Base-by-base conservation (phyloP, 53 echinoderm and acorn worm species). In the Paelopatides confundens region DNA sequence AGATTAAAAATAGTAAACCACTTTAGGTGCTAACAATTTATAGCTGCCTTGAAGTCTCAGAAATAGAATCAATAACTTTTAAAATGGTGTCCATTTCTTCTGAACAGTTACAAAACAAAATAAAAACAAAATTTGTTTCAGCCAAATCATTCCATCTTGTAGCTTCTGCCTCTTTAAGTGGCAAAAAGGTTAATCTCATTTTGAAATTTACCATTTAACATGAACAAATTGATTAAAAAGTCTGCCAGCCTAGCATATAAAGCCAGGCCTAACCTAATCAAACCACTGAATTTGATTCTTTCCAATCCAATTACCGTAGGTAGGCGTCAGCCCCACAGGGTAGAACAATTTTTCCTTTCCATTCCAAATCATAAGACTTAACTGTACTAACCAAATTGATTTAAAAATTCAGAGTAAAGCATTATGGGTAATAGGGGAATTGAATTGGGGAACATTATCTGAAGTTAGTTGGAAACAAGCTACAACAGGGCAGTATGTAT, bases 181-280 rank as follows among this genome's bases (percentile, higher is more conserved):
- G 43, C 12, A 12, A 43, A 9, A 14, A 35, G 46, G 14, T 43
- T 43, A 74, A 39, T 74, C 74, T 43, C 46, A 43, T 39, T 9
- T 8, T 27, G 39, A 36, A 74, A 74, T 26, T 26, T 10, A 40
- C 13, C 35, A 23, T 39, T 39, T 74, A 74, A 74, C 35, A 35
- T 74, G 40, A 39, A n/a, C 74, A 74, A 74, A 74, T 46, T 74
- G 74, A 74, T 74, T 74, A 74, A 74, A 74, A 74, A n/a, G 74
- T n/a, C 34, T 74, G 74, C 74, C 40, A 39, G 10, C 39, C 46
- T 11, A 13, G 39, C 27, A 27, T 21, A 24, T 74, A 37, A 35
- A 74, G 74, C 74, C 27, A 35, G n/a, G 17, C 35, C 35, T 70
- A 37, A 70, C 35, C 70, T 26, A 35, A 74, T 43, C 18, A 39